phyloP scores from a whole-genome alignment of 2,797 vertebrate genomes.

The Melanotaenia trifasciata region DNA sequence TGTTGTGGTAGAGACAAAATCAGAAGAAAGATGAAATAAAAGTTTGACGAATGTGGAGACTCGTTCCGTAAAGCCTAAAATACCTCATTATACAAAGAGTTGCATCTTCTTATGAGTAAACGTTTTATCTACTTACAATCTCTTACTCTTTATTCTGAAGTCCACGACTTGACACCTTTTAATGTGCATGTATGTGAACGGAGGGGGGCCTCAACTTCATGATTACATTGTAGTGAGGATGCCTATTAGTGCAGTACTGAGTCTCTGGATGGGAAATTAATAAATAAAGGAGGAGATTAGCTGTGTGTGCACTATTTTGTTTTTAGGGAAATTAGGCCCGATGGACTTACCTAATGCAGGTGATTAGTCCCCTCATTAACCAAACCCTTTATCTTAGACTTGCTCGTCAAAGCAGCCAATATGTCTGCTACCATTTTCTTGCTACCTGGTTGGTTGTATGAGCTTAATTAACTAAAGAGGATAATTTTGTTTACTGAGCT shows the following conservation, averaged over 20 bases:
- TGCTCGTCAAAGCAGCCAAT: constrained; percentile 74
- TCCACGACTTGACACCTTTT: constrained; percentile 71
- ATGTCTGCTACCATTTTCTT: constrained; percentile 73
- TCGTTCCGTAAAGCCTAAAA: constrained; percentile 48
- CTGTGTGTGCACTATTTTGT: constrained; percentile 70
- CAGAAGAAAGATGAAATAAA: constrained; percentile 43
- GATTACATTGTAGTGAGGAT: constrained; percentile 47
- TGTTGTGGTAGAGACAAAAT: constrained; percentile 10
- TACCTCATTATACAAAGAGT: constrained; percentile 72
- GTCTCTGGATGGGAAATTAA: constrained; percentile 69
- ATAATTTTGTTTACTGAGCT: constrained; percentile 67
- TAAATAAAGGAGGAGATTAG: constrained; percentile 79
- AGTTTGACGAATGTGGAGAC: constrained; percentile 30
- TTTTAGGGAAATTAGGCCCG: constrained; percentile 75
- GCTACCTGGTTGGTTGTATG: constrained; percentile 51
- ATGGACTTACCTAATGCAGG: constrained; percentile 71
- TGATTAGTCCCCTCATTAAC: constrained; percentile 81
- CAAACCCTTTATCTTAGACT: constrained; percentile 77
- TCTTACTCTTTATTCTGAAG: constrained; percentile 67
- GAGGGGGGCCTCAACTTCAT: constrained; percentile 48
- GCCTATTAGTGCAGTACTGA: constrained; percentile 69
- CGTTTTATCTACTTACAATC: constrained; percentile 70
- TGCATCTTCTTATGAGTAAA: constrained; percentile 62
- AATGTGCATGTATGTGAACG: constrained; percentile 56
- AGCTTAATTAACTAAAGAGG: constrained; percentile 80